Base-by-base conservation (phyloP, 2,888 invertebrate species). In the Scaptomyza cyrtandrae region DNA sequence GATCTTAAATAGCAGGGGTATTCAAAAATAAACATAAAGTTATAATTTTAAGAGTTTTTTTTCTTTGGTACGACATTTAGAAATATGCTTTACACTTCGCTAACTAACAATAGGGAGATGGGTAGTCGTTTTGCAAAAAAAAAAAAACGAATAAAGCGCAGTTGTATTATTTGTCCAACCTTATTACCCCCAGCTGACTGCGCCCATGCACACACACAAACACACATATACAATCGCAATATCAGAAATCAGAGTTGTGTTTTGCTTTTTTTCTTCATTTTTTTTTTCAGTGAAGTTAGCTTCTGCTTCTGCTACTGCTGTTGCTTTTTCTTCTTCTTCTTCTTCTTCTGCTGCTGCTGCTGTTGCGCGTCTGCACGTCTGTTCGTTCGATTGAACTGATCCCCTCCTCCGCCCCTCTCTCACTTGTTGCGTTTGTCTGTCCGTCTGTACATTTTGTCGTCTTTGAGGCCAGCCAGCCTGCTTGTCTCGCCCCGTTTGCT, bases 171-270 rank as follows among this genome's bases (percentile, higher is more conserved):
- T 31, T 31, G 31, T 31, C 33, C 33, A 9, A 10, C 33, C 10
- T 33, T 33, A 33, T 33, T 10, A 29, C 10, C 33, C 10, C 3
- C 33, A 41, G 2, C 10, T 41, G 19, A 19, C 35, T 11, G 19
- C 37, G 35, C 35, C 35, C 35, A 50, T 50, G 49, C 19, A 49
- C 16, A 55, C 63, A 43, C 14, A 49, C 27, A 46, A 35, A 64
- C 49, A 55, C 27, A 55, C 44, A 52, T 48, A 61, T 49, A 73
- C 88, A 80, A 69, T 76, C 80, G 75, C 87, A 84, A 80, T 75
- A 75, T 80, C 79, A 64, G 65, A 78, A 67, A 81, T 84, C 70
- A 78, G 69, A 78, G 67, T 85, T 85, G 58, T 80, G 66, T 69
- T 14, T n/a, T 80, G 66, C 67, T n/a, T n/a, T 65, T 39, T 14